Evolutionary conservation across 2,797 vertebrate species (phyloP).

Genomic region (Pangasius sanitwongsei): DNA sequence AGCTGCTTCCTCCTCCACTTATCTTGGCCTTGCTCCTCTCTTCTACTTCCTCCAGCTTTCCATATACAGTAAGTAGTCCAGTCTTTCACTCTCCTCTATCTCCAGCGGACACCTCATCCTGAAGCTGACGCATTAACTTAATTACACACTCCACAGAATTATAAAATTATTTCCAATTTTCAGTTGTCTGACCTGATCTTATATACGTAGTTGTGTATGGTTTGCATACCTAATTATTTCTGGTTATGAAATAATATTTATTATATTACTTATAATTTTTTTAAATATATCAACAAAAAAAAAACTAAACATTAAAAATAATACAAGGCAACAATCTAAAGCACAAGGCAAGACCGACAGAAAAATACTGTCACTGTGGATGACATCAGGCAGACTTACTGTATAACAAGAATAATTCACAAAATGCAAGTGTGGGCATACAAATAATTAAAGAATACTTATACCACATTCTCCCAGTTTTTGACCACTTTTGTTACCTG

Average conservation of each 20-base stretch:
- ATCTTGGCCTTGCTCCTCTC: slow-evolving; percentile 56
- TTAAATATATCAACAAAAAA: neutral
- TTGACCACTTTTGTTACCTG: neutral
- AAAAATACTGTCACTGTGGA: neutral
- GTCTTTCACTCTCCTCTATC: slow-evolving; percentile 71
- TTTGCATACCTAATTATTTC: neutral
- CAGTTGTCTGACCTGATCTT: neutral
- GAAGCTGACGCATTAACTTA: slow-evolving; percentile 65
- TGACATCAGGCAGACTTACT: neutral
- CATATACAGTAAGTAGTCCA: slow-evolving; percentile 61
- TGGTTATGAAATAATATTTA: neutral
- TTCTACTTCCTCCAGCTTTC: slow-evolving; percentile 69
- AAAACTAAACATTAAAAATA: neutral
- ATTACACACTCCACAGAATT: slow-evolving; percentile 57
- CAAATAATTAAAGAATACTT: neutral
- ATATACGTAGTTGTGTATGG: neutral
- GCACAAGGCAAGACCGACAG: neutral
- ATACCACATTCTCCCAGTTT: neutral
- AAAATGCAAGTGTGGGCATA: neutral
- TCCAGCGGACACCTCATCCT: slow-evolving; percentile 67
- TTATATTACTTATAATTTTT: slow-evolving; percentile 9
- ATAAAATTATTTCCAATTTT: neutral
- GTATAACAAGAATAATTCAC: neutral
- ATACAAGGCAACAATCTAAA: neutral
- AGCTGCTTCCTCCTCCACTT: slow-evolving; percentile 64